Base-by-base conservation (phyloP, 2,113 vertebrate genomes). In the Paramisgurnus dabryanus region DNA sequence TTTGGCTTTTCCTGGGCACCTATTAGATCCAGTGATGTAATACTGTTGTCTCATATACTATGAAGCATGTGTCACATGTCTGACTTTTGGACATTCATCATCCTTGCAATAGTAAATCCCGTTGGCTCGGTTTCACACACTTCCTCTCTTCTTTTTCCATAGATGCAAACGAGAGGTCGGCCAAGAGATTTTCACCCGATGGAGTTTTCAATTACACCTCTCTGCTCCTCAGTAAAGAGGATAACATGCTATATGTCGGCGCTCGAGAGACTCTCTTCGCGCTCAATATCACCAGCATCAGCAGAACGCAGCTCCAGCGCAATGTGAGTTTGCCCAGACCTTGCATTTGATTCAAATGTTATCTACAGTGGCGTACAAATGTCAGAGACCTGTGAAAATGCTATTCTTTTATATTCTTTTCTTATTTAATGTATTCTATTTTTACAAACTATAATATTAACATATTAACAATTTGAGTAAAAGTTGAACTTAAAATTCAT, bases 181-280 rank as follows among this genome's bases (percentile, higher is more conserved):
- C 92, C 71, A 93, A 73, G 78, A 88, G 89, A 75, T 98, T 98
- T 67, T 91, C 93, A 49, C 90, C 71, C 4, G 85, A 86, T 0
- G 92, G 92, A 0, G 82, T 94, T 65, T 85, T 89, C 86, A 97
- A 98, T 92, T 96, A 91, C 82, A 98, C 96, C 0, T 90, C 95
- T 1, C 82, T 99, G 10, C 93, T 97, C 69, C 94, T 98, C 86
- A 96, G 95, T 80, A 85, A 83, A 0, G 95, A 96, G 0, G 94
- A 96, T 3, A 18, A 78, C 83, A 93, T 85, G 1, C 87, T 99
- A 55, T 99, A 96, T 0, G 88, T 96, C 9, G 97, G 97, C 0
- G 96, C 95, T 0, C 90, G 94, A 0, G 97, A 98, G 85, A 86
- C 87, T 76, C 93, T 99, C 13, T 89, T 98, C 0, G 93, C 95